Evolutionary conservation across 2,113 vertebrate species (phyloP).

Genomic region (Phaethon lepturus): DNA sequence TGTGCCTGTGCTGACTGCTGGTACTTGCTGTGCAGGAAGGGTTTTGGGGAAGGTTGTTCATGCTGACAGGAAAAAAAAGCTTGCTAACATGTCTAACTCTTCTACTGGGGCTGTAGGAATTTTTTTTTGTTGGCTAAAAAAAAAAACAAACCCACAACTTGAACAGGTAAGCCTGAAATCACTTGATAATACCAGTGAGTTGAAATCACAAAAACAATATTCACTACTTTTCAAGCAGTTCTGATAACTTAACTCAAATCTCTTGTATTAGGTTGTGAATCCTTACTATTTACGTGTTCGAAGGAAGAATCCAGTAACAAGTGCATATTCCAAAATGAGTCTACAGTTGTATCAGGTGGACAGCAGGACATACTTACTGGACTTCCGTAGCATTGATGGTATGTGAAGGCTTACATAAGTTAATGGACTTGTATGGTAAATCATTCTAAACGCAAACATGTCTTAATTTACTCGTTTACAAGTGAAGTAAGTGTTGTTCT

Average conservation of each 20-base stretch:
- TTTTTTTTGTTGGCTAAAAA: neutral
- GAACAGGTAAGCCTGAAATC: neutral
- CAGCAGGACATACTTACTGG: constrained; percentile 95
- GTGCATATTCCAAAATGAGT: constrained; percentile 96
- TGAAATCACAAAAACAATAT: neutral
- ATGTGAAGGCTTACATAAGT: constrained; percentile 48
- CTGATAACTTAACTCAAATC: neutral
- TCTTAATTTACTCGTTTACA: neutral
- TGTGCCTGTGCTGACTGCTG: neutral
- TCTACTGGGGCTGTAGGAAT: neutral
- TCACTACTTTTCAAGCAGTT: neutral
- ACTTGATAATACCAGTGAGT: neutral
- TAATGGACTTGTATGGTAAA: neutral
- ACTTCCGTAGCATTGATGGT: constrained; percentile 99
- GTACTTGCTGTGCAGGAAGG: neutral
- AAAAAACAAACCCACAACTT: neutral
- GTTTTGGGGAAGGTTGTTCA: neutral
- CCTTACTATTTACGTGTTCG: constrained; percentile 95
- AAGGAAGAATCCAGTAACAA: constrained; percentile 93
- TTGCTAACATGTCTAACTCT: neutral
- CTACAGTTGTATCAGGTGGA: constrained; percentile 98
- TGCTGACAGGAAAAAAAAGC: neutral
- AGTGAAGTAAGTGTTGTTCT: neutral
- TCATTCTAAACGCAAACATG: neutral
- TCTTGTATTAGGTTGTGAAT: constrained; percentile 89